These are phyloP conservation scores for Pituophis catenifer DNA, from an alignment of 2,113 vertebrate genomes.

Conservation along the genomic window DNA sequence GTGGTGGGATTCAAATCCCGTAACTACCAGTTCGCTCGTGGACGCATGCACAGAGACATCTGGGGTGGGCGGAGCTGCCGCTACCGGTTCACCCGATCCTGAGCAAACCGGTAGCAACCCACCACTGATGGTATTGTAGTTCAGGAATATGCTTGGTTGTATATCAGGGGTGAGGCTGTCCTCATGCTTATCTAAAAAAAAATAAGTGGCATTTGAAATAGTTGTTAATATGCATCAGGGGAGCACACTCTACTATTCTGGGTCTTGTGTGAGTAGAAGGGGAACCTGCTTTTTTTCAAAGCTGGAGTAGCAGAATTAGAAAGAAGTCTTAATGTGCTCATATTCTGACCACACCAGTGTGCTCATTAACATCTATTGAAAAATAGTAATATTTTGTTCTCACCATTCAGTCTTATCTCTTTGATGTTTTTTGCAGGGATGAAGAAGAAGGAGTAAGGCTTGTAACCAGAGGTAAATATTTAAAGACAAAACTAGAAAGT, in stretches of 20 bases:
- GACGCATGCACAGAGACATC: too few species aligned
- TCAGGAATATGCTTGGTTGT: neutral
- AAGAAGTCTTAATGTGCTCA: neutral
- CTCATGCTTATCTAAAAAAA: neutral
- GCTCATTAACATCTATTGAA: neutral
- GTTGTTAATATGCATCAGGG: neutral
- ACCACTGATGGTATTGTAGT: too few species aligned
- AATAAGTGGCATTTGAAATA: neutral
- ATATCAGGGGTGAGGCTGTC: neutral
- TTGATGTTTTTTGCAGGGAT: conserved; percentile 65
- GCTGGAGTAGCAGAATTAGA: neutral
- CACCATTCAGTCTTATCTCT: conserved; percentile 27
- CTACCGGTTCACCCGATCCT: too few species aligned
- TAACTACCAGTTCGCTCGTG: too few species aligned
- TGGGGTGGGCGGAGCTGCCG: too few species aligned
- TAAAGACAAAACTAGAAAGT: neutral
- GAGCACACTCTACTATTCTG: neutral
- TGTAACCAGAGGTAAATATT: conserved; percentile 75
- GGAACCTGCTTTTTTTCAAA: neutral
- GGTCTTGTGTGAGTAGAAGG: neutral
- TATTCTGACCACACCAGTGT: neutral
- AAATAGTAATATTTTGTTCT: neutral
- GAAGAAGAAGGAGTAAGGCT: conserved; percentile 75
- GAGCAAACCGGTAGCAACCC: too few species aligned
- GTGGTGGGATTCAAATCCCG: too few species aligned